A percentile compares a stretch with the other conserved stretches of the same genome.
Evolutionary conservation across 53 echinoderm and acorn worm genomes (phyloP).

Genomic region (Stichopus horrens): DNA sequence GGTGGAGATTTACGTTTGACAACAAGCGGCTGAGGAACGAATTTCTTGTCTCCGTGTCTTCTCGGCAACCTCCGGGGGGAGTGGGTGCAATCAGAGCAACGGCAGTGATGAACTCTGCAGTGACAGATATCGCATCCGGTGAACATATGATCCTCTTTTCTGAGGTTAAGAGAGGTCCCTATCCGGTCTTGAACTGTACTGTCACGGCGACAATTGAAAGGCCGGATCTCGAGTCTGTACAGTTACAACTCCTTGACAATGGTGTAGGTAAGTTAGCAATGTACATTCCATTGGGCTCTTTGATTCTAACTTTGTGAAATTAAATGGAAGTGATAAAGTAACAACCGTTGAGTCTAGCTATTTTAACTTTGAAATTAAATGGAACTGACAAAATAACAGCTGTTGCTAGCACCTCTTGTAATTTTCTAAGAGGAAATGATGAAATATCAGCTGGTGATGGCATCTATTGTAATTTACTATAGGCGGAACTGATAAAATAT

Average conservation of each 20-base stretch:
- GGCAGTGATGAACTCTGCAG: constrained; percentile 53
- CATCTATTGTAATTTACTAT: too few species aligned
- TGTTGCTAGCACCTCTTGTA: too few species aligned
- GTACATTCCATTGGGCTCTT: too few species aligned
- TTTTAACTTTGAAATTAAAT: too few species aligned
- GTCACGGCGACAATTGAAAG: constrained; percentile 63
- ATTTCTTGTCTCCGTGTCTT: constrained; percentile 43
- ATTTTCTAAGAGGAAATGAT: too few species aligned
- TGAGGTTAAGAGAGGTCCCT: constrained; percentile 64
- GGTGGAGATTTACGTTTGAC: not conserved
- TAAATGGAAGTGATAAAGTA: too few species aligned
- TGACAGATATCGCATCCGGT: constrained; percentile 38
- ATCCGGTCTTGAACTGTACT: constrained; percentile 57
- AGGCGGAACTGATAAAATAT: too few species aligned
- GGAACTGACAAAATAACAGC: too few species aligned
- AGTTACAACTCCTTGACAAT: constrained; percentile 59
- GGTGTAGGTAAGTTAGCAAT: constrained; percentile 63
- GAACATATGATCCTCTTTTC: constrained; percentile 54
- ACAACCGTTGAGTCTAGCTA: too few species aligned
- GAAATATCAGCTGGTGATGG: too few species aligned
- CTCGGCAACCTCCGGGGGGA: constrained; percentile 29
- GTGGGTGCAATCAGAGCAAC: constrained; percentile 48
- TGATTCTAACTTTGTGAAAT: too few species aligned
- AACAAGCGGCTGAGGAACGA: not conserved
- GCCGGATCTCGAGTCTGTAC: constrained; percentile 31